Base-by-base conservation (phyloP, 2,113 vertebrate species). In the Rhea americana region DNA sequence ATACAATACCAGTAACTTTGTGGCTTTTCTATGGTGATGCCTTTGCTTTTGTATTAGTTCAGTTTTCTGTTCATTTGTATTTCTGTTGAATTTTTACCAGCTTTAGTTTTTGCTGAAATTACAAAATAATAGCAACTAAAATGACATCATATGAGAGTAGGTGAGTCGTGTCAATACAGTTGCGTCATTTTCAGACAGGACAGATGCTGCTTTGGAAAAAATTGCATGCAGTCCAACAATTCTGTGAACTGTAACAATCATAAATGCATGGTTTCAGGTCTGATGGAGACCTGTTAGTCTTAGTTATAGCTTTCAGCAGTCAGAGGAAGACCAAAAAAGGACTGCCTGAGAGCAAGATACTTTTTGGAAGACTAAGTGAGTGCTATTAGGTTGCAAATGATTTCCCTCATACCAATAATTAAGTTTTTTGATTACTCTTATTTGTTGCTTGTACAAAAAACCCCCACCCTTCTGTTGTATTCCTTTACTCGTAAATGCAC, bases 31-130 rank as follows among this genome's bases (percentile, higher is more conserved):
- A 70, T 90, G 11, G 7, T 91, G 72, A 79, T 95, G 90, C 94
- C 89, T 97, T 96, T 96, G 93, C 82, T 81, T 94, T 96, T 91
- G 95, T 96, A 77, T 93, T 93, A 93, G 91, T 96, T 96, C 78
- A 84, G 14, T 79, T 95, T 94, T 92, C 76, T 87, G 72, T 93
- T 96, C 81, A 87, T 77, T 92, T 87, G 91, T 90, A 80, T 43
- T 93, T 91, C 82, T 94, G 78, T 85, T 91, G 78, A 94, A 94
- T 84, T 92, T 95, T 93, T 90, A 73, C 85, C 92, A 97, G 74
- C 94, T 53, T 83, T 78, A 88, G 65, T 66, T 96, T 90, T 82
- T 96, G 90, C 91, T 94, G 93, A 89, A 91, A 83, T 56, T 88
- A 70, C 76, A 67, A 93, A 94, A 91, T 89, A 66, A 73, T 76